Evolutionary conservation across 2,113 vertebrate genomes (phyloP).

Genomic region (Syrmaticus mikado): DNA sequence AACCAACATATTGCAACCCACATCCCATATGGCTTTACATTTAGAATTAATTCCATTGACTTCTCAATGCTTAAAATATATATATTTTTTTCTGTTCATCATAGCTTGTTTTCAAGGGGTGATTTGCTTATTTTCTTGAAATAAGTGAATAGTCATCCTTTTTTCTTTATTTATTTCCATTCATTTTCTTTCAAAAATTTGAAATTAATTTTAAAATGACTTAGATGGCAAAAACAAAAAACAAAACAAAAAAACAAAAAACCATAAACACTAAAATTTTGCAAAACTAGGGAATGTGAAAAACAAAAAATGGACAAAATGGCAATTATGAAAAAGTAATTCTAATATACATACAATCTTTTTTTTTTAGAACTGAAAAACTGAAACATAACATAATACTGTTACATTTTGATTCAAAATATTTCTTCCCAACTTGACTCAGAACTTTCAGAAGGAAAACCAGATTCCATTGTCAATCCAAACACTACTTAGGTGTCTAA

Average conservation of each 20-base stretch:
- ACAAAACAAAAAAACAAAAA: neutral
- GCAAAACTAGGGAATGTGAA: neutral
- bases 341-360: neutral
- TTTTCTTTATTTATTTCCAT: neutral
- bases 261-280: neutral
- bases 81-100: neutral
- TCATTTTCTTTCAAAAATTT: neutral
- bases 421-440: neutral
- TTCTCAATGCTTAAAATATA: neutral
- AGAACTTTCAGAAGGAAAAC: neutral
- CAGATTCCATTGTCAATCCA: neutral
- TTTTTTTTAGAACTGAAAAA: neutral
- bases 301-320: neutral
- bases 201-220: neutral
- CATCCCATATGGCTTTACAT: neutral
- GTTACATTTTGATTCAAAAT: neutral
- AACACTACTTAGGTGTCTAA: neutral
- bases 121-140: neutral
- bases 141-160: neutral
- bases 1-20: accelerated
- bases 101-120: neutral
- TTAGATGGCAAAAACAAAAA: neutral
- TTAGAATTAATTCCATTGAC: neutral
- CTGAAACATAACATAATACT: neutral
- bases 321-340: neutral